Evolutionary conservation across 2,888 invertebrate species (phyloP).

Genomic region (Cremastinae sp.): DNA sequence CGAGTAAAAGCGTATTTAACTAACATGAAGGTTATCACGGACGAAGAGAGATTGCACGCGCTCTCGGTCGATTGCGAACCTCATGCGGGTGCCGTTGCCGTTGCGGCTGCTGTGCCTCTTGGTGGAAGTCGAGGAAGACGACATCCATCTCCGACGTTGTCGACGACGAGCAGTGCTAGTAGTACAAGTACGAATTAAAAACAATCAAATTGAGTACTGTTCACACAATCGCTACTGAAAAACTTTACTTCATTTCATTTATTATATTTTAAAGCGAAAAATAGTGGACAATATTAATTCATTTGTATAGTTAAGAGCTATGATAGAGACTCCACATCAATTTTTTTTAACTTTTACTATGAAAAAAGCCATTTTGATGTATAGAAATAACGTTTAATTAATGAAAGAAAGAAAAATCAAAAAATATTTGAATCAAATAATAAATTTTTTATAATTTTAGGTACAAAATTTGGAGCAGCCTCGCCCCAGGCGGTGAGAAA

Average conservation of each 20-base stretch:
- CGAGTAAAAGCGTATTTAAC: slow-evolving; percentile 97
- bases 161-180: slow-evolving; percentile 95
- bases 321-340: no score
- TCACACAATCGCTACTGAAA: no score
- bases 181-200: slow-evolving; percentile 91
- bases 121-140: slow-evolving; percentile 86
- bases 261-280: no score
- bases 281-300: no score
- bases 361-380: no score
- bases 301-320: no score
- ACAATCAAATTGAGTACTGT: no score
- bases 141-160: slow-evolving; percentile 95
- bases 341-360: no score
- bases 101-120: slow-evolving; percentile 82
- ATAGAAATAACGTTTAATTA: no score
- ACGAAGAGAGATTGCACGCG: slow-evolving; percentile 93
- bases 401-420: no score
- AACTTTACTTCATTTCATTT: no score
- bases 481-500: slow-evolving; percentile 99
- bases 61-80: slow-evolving; percentile 95
- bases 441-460: slow-evolving; percentile 59
- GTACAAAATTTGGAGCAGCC: slow-evolving; percentile 87
- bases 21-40: slow-evolving; percentile 94
- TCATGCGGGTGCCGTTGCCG: slow-evolving; percentile 76
- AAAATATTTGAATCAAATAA: no score